Base-by-base conservation (phyloP, 1,140 invertebrate species). In the Diorhabda carinulata region DNA sequence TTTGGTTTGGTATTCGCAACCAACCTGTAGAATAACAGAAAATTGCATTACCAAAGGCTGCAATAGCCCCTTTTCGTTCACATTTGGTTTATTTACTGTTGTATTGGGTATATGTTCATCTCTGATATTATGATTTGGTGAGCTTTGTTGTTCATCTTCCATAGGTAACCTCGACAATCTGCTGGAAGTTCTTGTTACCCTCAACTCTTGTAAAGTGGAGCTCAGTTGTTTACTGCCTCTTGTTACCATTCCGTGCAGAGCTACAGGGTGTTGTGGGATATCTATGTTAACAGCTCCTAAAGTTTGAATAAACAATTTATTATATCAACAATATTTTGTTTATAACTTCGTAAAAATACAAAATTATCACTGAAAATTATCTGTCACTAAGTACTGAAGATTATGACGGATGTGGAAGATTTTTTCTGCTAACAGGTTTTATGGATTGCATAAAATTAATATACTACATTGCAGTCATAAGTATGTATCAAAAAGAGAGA, bases 171-270 rank as follows among this genome's bases (percentile, higher is more conserved):
- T 84, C 0, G 90, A 89, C 73, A 92, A 84, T 52, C 92, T 84
- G 56, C 91, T 91, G 0, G 90, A 89, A 3, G 91, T 90, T 73
- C 92, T 86, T 6, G 91, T 91, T 1, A 93, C 92, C 43, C 91
- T 82, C n/a, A 92, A 78, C 84, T 92, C 91, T 85, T 94, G 92
- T 56, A 97, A 79, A 2, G 94, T 96, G n/a, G 91, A 94, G 8
- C 93, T 95, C 3, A 98, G 84, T 78, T 97, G 94, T 76, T 95
- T 93, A 66, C 94, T 95, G 57, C 95, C 94, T 74, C 96, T 86
- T 0, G 96, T 96, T 89, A 98, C 96, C 93, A 98, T 97, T 61
- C 95, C 95, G 80, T 98, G 97, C 64, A 98, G 83, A 43, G 93
- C 95, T 0, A 98, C 94, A 0, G 97, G 96, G 85, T 98, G 96